Percentiles rank a stretch among this genome's conserved stretches.
Evolutionary conservation across 2,113 vertebrate species (phyloP).

Genomic region (Periophthalmodon schlosseri): DNA sequence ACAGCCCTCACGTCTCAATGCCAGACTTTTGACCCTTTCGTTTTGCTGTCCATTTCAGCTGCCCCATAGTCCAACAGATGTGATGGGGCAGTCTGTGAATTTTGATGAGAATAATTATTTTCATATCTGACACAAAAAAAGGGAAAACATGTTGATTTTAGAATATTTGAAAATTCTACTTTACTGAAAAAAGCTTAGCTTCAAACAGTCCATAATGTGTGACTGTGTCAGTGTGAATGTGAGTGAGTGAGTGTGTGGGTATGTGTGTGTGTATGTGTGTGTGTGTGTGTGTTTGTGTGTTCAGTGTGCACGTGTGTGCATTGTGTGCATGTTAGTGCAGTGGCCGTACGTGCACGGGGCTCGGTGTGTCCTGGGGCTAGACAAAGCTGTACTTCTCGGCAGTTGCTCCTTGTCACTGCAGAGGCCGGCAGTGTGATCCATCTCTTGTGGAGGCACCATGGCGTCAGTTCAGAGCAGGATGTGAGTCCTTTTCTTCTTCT

Average conservation of each 20-base stretch:
- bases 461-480: conserved; percentile 75
- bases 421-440: conserved; percentile 78
- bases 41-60: conserved; percentile 76
- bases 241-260: conserved; percentile 11
- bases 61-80: conserved; percentile 77
- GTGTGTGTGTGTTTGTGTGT: conserved; percentile 13
- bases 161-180: conserved; percentile 6
- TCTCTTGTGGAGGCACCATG: conserved; percentile 80
- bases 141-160: conserved; percentile 7
- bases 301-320: conserved; percentile 25
- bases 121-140: conserved; percentile 43
- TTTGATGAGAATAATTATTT: conserved; percentile 74
- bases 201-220: conserved; percentile 18
- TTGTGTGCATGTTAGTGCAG: conserved; percentile 16
- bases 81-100: conserved; percentile 68
- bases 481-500: conserved; percentile 66
- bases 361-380: conserved; percentile 56
- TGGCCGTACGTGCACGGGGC: conserved; percentile 31
- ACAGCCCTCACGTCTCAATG: conserved; percentile 62
- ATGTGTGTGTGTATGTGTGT: conserved; percentile 10
- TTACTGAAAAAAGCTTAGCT: conserved; percentile 20
- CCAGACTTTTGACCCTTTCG: conserved; percentile 82
- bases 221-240: conserved; percentile 1
- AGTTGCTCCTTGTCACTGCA: conserved; percentile 68
- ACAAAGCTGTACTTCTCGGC: conserved; percentile 67